phyloP scores from a whole-genome alignment of 2,888 invertebrate genomes.

The Papilio demoleus region DNA sequence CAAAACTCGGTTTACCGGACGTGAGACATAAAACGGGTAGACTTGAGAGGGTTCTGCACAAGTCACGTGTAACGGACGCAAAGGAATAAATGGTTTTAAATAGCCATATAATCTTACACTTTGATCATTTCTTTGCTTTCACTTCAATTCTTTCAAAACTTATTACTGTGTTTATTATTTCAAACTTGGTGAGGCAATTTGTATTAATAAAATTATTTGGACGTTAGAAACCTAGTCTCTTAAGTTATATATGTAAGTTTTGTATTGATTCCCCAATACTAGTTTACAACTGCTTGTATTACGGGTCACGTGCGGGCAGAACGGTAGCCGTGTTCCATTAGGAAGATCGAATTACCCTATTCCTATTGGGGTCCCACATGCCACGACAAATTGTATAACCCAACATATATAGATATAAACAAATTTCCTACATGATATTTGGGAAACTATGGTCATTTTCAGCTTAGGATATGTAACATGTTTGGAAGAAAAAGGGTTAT shows the following conservation, averaged over 20 bases:
- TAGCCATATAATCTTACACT: background rate
- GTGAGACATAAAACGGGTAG: slow-evolving; percentile 3
- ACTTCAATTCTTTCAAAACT: too few species aligned
- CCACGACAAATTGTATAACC: slow-evolving; percentile 31
- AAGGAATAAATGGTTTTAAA: slow-evolving; percentile 5
- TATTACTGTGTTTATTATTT: too few species aligned
- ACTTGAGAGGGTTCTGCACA: slow-evolving; percentile 1
- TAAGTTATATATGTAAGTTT: background rate
- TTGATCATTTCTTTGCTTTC: background rate
- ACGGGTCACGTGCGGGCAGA: slow-evolving; percentile 37
- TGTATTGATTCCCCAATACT: slow-evolving; percentile 24
- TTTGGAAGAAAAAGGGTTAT: too few species aligned
- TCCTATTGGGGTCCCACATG: slow-evolving; percentile 37
- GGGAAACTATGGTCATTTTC: background rate
- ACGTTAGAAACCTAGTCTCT: too few species aligned
- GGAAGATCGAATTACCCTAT: slow-evolving; percentile 39
- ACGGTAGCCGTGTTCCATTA: slow-evolving; percentile 38
- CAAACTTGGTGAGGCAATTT: too few species aligned
- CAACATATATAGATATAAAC: slow-evolving; percentile 10
- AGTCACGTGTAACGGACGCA: background rate
- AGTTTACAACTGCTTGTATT: slow-evolving; percentile 32
- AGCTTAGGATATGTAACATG: background rate
- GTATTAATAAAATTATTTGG: too few species aligned
- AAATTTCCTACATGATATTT: background rate
- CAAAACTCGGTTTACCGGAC: background rate